Conservation (phyloP, 2,113 vertebrate genomes). For the Hemiscyllium ocellatum region DNA sequence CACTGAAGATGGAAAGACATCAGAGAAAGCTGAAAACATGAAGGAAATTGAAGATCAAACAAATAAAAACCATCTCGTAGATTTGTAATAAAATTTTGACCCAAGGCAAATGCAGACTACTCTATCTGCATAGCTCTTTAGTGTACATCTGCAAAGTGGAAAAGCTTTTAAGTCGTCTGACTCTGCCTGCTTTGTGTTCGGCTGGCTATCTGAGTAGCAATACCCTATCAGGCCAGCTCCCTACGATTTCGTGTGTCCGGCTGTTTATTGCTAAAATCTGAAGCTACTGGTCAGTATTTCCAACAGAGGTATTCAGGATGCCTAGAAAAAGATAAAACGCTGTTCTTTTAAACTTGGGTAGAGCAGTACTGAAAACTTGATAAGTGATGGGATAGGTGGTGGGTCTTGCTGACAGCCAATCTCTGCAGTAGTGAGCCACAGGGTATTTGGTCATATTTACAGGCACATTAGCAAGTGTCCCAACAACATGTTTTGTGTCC, state of each 20-base stretch:
- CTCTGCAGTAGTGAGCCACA: neutral
- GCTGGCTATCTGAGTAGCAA: too few species aligned
- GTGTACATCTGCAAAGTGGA: too few species aligned
- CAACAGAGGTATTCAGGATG: neutral
- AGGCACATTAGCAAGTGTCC: neutral
- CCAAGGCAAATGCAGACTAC: neutral
- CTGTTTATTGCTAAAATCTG: neutral
- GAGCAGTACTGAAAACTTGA: neutral
- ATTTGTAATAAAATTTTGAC: neutral
- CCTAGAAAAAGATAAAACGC: neutral
- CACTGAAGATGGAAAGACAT: neutral
- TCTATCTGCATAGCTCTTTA: too few species aligned
- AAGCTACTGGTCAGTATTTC: neutral
- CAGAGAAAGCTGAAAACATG: neutral
- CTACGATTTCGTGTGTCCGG: neutral
- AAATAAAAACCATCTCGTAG: neutral
- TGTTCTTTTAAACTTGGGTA: neutral
- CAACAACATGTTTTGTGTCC: neutral
- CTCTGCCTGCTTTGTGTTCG: too few species aligned
- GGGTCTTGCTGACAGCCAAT: neutral
- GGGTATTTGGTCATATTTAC: neutral
- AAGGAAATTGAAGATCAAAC: neutral
- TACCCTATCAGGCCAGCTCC: neutral
- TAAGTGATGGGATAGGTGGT: neutral
- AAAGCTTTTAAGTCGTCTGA: too few species aligned